Evolutionary conservation across 2,888 invertebrate species (phyloP), one percentile per base, ranked within the genome.

Genomic region (Drosophila barbarae): DNA sequence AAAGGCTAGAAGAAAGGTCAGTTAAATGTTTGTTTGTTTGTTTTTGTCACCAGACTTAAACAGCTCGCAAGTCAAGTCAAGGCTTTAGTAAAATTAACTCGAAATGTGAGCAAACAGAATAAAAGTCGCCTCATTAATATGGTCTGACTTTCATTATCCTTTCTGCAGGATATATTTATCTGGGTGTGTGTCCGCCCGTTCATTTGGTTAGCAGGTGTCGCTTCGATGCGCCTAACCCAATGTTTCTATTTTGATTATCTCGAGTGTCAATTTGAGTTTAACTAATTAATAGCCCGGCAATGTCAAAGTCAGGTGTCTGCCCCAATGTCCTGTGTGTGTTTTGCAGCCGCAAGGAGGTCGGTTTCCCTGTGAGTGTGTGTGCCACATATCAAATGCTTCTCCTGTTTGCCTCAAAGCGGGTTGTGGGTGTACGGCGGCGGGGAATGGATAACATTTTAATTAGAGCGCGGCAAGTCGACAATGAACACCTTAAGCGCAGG

Each of bases 231-330:
- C 46, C 38, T 38, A 44, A 47, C 56, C 58, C 34, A 63, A 71
- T 63, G 71, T 54, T 54, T 68, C 71, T 42, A 53, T 76, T 71
- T 73, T 82, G 78, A 76, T 78, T 78, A 78, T 78, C 78, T 79
- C 83, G 76, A 68, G 78, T 84, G 78, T 84, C 83, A 78, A 78
- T 78, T 78, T 84, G 85, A 81, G 78, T 82, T 82, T 76, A 84
- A 59, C 85, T 79, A 78, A 78, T 78, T 82, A 84, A 78, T 78
- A 79, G 83, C 61, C 74, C 13, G 59, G 55, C 77, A 72, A 72
- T 83, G 73, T 61, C 78, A 72, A 57, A 72, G 50, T 59, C 38
- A 64, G 58, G 51, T 58, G 55, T 26, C 41, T 15, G 47, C 28
- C 21, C 26, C 4, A 32, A 18, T 6, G 39, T 36, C 34, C 26